These are phyloP conservation scores for Ranitomeya variabilis DNA, from an alignment of 2,113 vertebrate species.

Conservation along the genomic window DNA sequence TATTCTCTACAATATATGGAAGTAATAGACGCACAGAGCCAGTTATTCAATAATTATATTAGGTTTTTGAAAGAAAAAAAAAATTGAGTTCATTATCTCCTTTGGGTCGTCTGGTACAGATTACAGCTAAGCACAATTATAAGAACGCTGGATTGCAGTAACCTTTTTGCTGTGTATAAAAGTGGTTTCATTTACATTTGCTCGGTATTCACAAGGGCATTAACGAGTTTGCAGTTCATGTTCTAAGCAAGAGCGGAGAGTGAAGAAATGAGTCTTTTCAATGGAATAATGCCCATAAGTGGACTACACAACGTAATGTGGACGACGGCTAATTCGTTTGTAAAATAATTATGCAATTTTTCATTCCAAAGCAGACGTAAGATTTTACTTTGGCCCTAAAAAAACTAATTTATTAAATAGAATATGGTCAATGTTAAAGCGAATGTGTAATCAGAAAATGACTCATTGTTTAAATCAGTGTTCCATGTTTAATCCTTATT, in stretches of 20 bases:
- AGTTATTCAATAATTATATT: constrained; percentile 15
- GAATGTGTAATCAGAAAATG: too few species aligned
- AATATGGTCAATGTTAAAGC: background rate
- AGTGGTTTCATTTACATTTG: constrained; percentile 29
- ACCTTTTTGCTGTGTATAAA: constrained; percentile 27
- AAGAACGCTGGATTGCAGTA: background rate
- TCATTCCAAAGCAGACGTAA: background rate
- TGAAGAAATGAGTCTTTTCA: constrained; percentile 14
- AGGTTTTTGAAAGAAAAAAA: background rate
- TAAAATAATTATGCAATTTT: background rate
- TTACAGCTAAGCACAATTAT: constrained; percentile 31
- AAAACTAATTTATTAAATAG: background rate
- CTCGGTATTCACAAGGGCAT: constrained; percentile 15
- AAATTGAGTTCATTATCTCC: constrained; percentile 18
- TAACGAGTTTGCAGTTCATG: constrained; percentile 12
- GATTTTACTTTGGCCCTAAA: background rate
- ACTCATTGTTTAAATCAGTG: too few species aligned
- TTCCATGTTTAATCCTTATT: too few species aligned
- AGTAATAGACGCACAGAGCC: background rate
- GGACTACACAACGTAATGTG: background rate
- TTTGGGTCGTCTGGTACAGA: constrained; percentile 19
- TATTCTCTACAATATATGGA: constrained; percentile 3
- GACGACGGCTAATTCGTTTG: background rate
- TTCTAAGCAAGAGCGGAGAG: background rate
- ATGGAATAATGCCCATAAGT: background rate